These are phyloP conservation scores for Lophius piscatorius DNA, from an alignment of 2,113 vertebrate species.

Conservation along the genomic window DNA sequence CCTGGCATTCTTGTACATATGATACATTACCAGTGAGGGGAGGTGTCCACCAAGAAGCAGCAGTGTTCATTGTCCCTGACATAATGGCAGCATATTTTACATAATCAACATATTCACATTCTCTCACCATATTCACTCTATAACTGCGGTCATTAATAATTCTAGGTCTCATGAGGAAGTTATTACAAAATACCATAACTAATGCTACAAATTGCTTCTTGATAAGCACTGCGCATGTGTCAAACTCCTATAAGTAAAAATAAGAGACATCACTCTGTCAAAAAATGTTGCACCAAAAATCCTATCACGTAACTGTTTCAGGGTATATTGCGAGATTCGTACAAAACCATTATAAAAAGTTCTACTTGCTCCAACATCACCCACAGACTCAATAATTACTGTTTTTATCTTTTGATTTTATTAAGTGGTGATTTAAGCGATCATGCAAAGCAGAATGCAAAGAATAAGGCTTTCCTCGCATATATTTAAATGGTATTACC, in stretches of 20 bases:
- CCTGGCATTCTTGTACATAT: background rate
- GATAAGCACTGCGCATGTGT: background rate
- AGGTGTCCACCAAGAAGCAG: slow-evolving; percentile 1
- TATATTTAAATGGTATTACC: background rate
- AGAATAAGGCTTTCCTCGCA: too few species aligned
- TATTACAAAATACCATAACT: too few species aligned
- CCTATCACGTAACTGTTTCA: background rate
- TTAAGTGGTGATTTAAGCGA: too few species aligned
- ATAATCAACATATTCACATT: too few species aligned
- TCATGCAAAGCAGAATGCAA: too few species aligned
- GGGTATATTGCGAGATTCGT: background rate
- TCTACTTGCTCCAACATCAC: background rate
- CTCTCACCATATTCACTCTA: too few species aligned
- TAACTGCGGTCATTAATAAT: too few species aligned
- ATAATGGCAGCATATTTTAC: background rate
- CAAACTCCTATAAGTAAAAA: background rate
- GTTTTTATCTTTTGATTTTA: too few species aligned
- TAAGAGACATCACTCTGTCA: background rate
- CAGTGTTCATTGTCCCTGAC: background rate
- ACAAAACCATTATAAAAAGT: background rate
- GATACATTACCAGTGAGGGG: slow-evolving; percentile 3
- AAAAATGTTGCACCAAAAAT: background rate
- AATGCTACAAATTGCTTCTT: too few species aligned
- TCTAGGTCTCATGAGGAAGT: too few species aligned
- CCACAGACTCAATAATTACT: background rate